A percentile compares a stretch with the other conserved stretches of the same genome.
Conservation (phyloP, 2,797 vertebrate genomes). For the Sebastes cheni region DNA sequence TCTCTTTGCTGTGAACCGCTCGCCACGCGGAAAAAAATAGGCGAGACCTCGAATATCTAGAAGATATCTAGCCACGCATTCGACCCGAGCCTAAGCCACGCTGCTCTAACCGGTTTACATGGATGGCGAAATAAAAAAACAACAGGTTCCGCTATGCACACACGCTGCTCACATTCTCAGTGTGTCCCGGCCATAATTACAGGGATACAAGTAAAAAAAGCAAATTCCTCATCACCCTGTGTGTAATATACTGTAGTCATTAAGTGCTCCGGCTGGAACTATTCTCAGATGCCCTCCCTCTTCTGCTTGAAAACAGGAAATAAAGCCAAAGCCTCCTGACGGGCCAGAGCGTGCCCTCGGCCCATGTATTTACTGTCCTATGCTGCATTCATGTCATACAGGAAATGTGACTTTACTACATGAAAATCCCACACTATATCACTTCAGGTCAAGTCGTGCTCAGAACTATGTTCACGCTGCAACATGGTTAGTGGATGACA, state of each 20-base stretch:
- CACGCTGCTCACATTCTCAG: too few relatives aligned
- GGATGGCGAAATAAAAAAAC: too few relatives aligned
- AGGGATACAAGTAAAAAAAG: background rate
- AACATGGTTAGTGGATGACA: background rate
- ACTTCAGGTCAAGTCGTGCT: background rate
- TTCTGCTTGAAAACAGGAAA: background rate
- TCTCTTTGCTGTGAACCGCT: too few relatives aligned
- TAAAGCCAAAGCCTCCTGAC: background rate
- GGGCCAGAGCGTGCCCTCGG: background rate
- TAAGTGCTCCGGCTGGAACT: background rate
- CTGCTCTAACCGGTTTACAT: too few relatives aligned
- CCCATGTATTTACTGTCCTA: background rate
- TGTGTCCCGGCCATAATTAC: background rate
- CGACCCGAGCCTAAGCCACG: too few relatives aligned
- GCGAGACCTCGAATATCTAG: too few relatives aligned
- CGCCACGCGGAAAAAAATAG: too few relatives aligned
- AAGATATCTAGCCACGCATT: too few relatives aligned
- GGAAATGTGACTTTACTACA: background rate
- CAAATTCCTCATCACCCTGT: constrained; percentile 3
- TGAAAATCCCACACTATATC: background rate
- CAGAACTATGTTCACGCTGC: background rate
- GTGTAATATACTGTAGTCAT: background rate
- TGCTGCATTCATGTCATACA: constrained; percentile 26
- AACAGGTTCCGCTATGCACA: too few relatives aligned
- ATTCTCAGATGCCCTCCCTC: background rate